Base-by-base conservation (phyloP, 2,113 vertebrate genomes). In the Laticauda colubrina region DNA sequence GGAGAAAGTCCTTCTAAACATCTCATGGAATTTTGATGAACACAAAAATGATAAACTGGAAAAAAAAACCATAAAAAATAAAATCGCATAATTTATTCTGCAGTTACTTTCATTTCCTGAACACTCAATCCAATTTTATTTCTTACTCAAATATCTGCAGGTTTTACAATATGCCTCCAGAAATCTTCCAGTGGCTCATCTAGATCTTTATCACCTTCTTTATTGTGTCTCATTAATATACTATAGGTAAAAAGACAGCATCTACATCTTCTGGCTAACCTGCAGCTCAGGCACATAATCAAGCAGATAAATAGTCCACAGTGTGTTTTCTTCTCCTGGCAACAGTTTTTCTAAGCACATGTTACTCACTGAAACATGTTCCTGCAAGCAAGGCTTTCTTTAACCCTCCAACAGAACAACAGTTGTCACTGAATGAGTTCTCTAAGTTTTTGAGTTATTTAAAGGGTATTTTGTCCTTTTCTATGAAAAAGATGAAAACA, bases 361-460 rank as follows among this genome's bases (percentile, higher is more conserved):
- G 45, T 69, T 94, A 0, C 0, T 53, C 57, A 87, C 20, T 6
- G 48, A 81, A 95, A 81, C 91, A 90, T 61, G 6, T 87, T 95
- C 92, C 75, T 59, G 89, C 93, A 96, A 95, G 87, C 91, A 95
- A 95, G 86, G 90, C 6, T 51, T 57, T 57, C 57, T 24, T 91
- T 54, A 93, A 91, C 90, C 89, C 26, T 92, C 94, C 54, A 91
- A 88, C 89, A 93, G 29, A 95, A 87, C 4, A 81, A 39, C 69
- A 15, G 0, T 92, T 90, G 48, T 81, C 48, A 34, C 55, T 54
- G 59, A 93, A 88, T 64, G 86, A 90, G 61, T 75, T 24, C 20
- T 18, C 51, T 94, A 95, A 54, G n/a, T 85, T 57, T 57, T 43
- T 26, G 26, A 85, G 21, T 9, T n/a, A 54, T 93, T 88, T 93